Evolutionary conservation across 2,888 invertebrate genomes (phyloP), one percentile per base, ranked within the genome.

Genomic region (Aspidiotus rigidus): DNA sequence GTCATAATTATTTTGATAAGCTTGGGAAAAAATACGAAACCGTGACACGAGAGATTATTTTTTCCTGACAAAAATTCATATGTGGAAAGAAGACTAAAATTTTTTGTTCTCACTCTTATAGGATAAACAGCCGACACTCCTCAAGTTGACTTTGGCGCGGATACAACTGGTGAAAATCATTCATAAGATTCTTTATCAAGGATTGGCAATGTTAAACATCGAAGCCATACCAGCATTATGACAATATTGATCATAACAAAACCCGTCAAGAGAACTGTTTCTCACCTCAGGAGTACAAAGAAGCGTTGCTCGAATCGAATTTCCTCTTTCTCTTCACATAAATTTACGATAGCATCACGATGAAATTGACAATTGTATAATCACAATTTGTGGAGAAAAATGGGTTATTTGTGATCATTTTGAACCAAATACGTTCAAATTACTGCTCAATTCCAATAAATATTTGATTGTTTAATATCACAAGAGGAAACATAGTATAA

Each of bases 91-190:
- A n/a, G 28, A 28, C 5, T 28, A 28, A 28, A n/a, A n/a, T n/a
- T n/a, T 28, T 28, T 60, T n/a, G n/a, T 28, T 60, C 40, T 60
- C 2, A 7, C 42, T 53, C 2, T 59, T 60, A 6, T 80, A 89
- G 87, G 85, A 86, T 74, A 83, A 84, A 49, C 81, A 87, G 74
- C 78, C 80, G 62, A 87, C 89, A 76, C 79, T 90, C 72, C 79
- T 87, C 74, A 84, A 86, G 7, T 79, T 82, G 7, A 80, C 90
- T 75, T 83, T 83, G 77, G 86, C 88, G 15, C 82, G 89, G 73
- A 82, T 90, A 57, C 85, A 86, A 62, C 59, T 67, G 53, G 60
- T 67, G 13, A 67, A 67, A 60, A 41, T 53, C 13, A 40, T 67
- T 39, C 67, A 60, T 40, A 56, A 59, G 53, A 59, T 67, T 1